These are phyloP conservation scores for Uromys caudimaculatus DNA, from an alignment of 2,797 vertebrate species.

Conservation along the genomic window DNA sequence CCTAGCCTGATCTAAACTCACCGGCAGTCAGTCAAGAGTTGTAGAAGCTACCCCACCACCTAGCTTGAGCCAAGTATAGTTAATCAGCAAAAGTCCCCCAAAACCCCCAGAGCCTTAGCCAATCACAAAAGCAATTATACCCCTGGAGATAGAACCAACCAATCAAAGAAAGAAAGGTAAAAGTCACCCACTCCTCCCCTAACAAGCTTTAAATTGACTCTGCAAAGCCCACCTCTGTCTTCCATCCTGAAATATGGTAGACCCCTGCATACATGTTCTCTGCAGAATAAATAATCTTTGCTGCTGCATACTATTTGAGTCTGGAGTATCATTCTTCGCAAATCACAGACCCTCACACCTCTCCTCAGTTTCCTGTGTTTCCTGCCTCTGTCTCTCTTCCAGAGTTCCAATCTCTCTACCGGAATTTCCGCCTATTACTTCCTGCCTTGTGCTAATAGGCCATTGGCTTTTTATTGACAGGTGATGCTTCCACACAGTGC, in stretches of 20 bases:
- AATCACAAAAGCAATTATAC: neutral
- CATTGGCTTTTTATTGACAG: neutral
- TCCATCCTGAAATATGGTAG: neutral
- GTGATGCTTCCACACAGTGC: neutral
- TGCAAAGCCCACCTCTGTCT: neutral
- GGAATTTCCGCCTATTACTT: neutral
- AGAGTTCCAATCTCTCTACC: neutral
- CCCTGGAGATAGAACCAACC: neutral
- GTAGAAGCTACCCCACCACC: neutral
- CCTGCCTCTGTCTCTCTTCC: neutral
- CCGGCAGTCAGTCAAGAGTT: neutral
- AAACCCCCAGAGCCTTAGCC: neutral
- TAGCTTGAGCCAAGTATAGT: neutral
- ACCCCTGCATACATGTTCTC: neutral
- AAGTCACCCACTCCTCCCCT: neutral
- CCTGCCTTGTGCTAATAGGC: neutral
- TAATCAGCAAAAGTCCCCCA: neutral
- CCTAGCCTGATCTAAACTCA: neutral
- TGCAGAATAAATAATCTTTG: neutral
- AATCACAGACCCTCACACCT: neutral
- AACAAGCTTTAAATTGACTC: neutral
- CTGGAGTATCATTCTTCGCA: neutral
- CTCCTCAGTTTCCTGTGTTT: neutral
- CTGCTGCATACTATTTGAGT: neutral
- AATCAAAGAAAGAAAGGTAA: neutral